Evolutionary conservation across 2,797 vertebrate species (phyloP).

Genomic region (Mastacembelus armatus): DNA sequence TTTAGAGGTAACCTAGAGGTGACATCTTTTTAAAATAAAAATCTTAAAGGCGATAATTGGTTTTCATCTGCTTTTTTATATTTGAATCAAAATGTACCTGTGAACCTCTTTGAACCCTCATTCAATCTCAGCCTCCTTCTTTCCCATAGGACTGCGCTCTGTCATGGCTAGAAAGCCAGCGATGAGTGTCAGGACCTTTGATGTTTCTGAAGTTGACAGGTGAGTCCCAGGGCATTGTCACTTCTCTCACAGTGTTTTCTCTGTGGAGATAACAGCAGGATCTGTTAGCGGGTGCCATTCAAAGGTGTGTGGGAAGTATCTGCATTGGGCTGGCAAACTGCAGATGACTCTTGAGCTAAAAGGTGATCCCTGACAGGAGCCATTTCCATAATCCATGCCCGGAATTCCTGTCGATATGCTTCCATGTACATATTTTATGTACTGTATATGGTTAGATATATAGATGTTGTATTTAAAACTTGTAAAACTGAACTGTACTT

Average conservation of each 20-base stretch:
- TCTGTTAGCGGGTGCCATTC: slow-evolving; percentile 71
- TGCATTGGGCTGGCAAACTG: slow-evolving; percentile 40
- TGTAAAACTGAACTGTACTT: too few relatives aligned
- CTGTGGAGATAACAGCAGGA: slow-evolving; percentile 59
- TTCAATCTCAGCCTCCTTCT: slow-evolving; percentile 16
- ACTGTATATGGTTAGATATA: neutral
- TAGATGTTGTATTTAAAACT: neutral
- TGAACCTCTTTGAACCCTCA: slow-evolving; percentile 17
- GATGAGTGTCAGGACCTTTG: slow-evolving; percentile 54
- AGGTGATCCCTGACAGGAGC: slow-evolving; percentile 34
- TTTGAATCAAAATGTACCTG: slow-evolving; percentile 23
- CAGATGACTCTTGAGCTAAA: slow-evolving; percentile 57
- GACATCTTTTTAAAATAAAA: neutral
- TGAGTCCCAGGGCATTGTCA: slow-evolving; percentile 58
- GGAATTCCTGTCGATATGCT: neutral
- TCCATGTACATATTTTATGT: neutral
- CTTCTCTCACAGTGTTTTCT: slow-evolving; percentile 61
- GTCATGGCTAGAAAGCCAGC: slow-evolving; percentile 29
- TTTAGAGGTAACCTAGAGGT: neutral
- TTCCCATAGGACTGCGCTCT: slow-evolving; percentile 23
- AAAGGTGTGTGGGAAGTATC: slow-evolving; percentile 55
- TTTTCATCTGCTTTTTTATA: slow-evolving; percentile 5
- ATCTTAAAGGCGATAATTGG: slow-evolving; percentile 10
- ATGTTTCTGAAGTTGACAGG: slow-evolving; percentile 66
- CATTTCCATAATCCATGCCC: slow-evolving; percentile 17